Conservation (phyloP, 92 coral and sea anemone species). For the Porites evermanni region DNA sequence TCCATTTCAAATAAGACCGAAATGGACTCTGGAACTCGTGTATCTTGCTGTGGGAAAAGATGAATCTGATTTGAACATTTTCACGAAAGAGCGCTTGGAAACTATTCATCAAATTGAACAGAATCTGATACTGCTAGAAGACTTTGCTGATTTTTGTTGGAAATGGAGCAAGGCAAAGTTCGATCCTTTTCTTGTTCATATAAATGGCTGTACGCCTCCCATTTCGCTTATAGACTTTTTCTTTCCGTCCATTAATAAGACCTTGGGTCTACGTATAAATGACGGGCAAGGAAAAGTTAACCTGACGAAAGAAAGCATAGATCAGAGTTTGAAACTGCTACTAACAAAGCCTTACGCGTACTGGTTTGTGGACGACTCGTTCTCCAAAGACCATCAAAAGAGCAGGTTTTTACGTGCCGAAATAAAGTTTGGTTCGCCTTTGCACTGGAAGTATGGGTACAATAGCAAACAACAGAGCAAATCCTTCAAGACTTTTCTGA, state of each 20-base stretch:
- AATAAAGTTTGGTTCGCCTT: conserved; percentile 85
- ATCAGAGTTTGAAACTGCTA: conserved; percentile 64
- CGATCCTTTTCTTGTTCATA: conserved; percentile 55
- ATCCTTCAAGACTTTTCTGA: conserved; percentile 49
- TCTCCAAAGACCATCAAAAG: conserved; percentile 58
- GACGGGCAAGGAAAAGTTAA: conserved; percentile 71
- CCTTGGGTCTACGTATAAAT: neutral
- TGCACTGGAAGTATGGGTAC: conserved; percentile 25
- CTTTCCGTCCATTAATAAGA: conserved; percentile 51
- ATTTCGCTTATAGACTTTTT: conserved; percentile 85
- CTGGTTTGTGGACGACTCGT: conserved; percentile 87
- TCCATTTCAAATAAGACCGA: conserved; percentile 25
- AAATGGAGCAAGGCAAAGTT: conserved; percentile 53
- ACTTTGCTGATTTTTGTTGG: conserved; percentile 82
- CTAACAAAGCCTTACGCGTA: conserved; percentile 77
- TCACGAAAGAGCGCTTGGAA: conserved; percentile 81
- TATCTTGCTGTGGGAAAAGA: conserved; percentile 81
- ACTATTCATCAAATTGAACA: conserved; percentile 82
- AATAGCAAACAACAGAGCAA: conserved; percentile 10
- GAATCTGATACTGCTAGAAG: conserved; percentile 68
- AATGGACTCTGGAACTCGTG: conserved; percentile 81
- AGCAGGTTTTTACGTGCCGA: conserved; percentile 91
- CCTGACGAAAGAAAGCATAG: conserved; percentile 64
- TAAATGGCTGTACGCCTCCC: conserved; percentile 85
- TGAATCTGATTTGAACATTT: conserved; percentile 72